Conservation (phyloP, 2,888 invertebrate species). For the Tenodera sinensis region DNA sequence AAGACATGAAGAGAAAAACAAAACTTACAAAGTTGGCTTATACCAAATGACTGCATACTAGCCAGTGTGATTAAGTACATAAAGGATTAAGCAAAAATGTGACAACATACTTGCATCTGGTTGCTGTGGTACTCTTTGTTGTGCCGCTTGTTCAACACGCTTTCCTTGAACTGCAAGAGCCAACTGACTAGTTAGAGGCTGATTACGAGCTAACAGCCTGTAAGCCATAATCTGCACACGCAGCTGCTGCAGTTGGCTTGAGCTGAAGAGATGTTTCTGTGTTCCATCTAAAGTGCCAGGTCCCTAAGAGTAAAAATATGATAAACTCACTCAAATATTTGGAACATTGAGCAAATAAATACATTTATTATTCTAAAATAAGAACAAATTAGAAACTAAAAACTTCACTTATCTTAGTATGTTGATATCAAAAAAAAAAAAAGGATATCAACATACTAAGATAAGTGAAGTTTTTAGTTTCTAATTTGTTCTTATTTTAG, state of each 20-base stretch:
- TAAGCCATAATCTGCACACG: conserved; percentile 53
- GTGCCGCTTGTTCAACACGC: neutral
- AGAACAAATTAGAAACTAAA: too few species aligned
- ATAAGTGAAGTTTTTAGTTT: too few species aligned
- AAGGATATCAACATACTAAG: too few species aligned
- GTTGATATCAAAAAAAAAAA: too few species aligned
- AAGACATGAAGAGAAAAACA: too few species aligned
- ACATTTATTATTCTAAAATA: neutral
- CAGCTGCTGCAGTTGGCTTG: conserved; percentile 48
- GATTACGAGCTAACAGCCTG: conserved; percentile 48
- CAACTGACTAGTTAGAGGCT: conserved; percentile 47
- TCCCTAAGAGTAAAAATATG: neutral
- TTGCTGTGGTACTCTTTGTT: neutral
- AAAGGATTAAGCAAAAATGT: neutral
- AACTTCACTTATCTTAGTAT: too few species aligned
- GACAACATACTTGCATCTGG: conserved; percentile 5
- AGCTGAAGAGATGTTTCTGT: conserved; percentile 18
- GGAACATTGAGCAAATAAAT: neutral
- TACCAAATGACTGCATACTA: too few species aligned
- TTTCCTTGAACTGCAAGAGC: conserved; percentile 45
- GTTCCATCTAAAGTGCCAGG: neutral
- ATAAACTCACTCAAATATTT: too few species aligned
- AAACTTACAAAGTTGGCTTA: too few species aligned
- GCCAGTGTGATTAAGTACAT: neutral
- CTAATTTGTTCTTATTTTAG: too few species aligned